Conservation (phyloP, 2,888 invertebrate species). For the Uloborus plumipes region DNA sequence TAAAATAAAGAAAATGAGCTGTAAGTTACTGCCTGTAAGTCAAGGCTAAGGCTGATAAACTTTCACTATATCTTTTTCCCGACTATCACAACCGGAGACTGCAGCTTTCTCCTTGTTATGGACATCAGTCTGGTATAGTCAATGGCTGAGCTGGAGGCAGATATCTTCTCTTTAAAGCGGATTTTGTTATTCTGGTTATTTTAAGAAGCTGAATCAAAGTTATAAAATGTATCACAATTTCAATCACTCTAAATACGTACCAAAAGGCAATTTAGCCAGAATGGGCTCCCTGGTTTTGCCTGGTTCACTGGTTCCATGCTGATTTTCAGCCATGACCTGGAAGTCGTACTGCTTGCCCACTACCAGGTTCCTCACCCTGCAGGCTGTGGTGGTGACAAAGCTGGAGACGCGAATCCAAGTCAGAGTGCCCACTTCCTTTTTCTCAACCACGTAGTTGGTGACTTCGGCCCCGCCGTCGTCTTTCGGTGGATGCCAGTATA, state of each 20-base stretch:
- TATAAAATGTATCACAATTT: too few species aligned
- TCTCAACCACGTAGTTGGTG: slow-evolving; percentile 96
- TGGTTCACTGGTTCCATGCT: slow-evolving; percentile 96
- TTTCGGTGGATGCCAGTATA: slow-evolving; percentile 95
- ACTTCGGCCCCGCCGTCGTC: slow-evolving; percentile 96
- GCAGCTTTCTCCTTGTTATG: too few species aligned
- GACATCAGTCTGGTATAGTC: too few species aligned
- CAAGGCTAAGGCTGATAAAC: too few species aligned
- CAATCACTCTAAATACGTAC: slow-evolving; percentile 70
- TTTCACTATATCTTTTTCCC: too few species aligned
- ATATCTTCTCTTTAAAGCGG: too few species aligned
- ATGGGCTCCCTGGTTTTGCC: slow-evolving; percentile 90
- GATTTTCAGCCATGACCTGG: slow-evolving; percentile 97
- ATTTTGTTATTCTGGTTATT: too few species aligned
- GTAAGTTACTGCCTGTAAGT: too few species aligned
- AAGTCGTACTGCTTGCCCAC: slow-evolving; percentile 96
- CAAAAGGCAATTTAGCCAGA: slow-evolving; percentile 95
- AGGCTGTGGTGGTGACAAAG: slow-evolving; percentile 90
- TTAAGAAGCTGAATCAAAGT: too few species aligned
- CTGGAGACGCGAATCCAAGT: slow-evolving; percentile 91
- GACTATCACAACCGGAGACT: too few species aligned
- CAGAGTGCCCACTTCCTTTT: slow-evolving; percentile 84
- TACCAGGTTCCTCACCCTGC: slow-evolving; percentile 90
- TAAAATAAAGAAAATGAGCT: too few species aligned
- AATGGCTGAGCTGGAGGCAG: too few species aligned